phyloP scores from a whole-genome alignment of 2,888 invertebrate species.

The Cryptus armator region DNA sequence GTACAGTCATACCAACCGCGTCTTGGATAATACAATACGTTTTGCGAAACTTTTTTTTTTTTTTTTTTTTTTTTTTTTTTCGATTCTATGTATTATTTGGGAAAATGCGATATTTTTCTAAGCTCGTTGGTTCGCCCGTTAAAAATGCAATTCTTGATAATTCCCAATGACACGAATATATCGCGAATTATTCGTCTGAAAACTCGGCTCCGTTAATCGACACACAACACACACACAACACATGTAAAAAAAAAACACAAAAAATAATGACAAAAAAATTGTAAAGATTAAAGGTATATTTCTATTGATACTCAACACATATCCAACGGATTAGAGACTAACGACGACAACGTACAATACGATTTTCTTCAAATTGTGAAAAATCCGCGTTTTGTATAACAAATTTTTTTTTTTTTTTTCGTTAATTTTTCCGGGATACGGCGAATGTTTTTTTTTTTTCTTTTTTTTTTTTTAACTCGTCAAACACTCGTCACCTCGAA shows the following conservation, averaged over 20 bases:
- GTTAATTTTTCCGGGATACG: background rate
- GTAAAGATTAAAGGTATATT: constrained; percentile 71
- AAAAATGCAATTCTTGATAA: constrained; percentile 45
- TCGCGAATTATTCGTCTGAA: constrained; percentile 32
- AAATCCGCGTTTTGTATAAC: constrained; percentile 23
- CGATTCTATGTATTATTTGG: constrained; percentile 42
- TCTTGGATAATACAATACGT: constrained; percentile 46
- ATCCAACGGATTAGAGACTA: constrained; percentile 77
- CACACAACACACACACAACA: background rate
- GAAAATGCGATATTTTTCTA: constrained; percentile 66
- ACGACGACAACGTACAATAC: constrained; percentile 72
- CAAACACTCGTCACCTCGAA: constrained; percentile 31
- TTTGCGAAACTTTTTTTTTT: background rate
- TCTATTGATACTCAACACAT: constrained; percentile 79
- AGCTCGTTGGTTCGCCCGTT: constrained; percentile 59
- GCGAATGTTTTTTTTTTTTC: constrained; percentile 25
- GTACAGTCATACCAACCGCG: constrained; percentile 26
- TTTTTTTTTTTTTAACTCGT: background rate
- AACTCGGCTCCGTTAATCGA: constrained; percentile 44
- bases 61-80: no score
- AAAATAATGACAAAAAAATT: constrained; percentile 55
- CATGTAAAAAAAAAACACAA: constrained; percentile 45
- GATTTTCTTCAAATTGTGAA: constrained; percentile 54
- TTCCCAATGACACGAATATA: constrained; percentile 23
- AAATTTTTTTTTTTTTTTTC: background rate